Evolutionary conservation across 23 tunicate genomes (phyloP), one percentile per base, ranked within the genome.

Genomic region (Diplosoma virens): DNA sequence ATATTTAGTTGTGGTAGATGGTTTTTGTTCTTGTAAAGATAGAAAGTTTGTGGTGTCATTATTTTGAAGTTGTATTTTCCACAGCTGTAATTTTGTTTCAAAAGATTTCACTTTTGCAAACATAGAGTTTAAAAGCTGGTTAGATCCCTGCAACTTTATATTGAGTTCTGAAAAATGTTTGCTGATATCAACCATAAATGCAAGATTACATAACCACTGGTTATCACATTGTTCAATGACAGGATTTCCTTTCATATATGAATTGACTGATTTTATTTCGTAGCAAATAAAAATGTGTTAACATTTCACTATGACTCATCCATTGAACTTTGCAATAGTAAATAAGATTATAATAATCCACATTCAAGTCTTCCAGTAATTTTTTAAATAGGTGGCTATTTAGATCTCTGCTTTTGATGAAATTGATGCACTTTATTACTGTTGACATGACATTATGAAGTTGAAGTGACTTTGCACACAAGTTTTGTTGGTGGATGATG

Each of bases 331-430:
- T 77, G 53, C 88, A 75, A 55, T 61, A 55, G 71, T 72, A 82
- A 61, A 82, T 21, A 41, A 82, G 80, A 32, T 83, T 55, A 37
- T 47, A 33, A 66, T 66, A 66, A 66, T 83, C 88, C 32, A 82
- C 58, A 75, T 75, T 52, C 64, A 83, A 55, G 33, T 75, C 81
- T 83, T 83, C 66, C 33, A 66, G 68, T 5, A 83, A 34, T 75
- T 83, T 52, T 83, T 72, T 75, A 75, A 83, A 83, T 54, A 75
- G 36, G 88, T 77, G 88, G 81, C 75, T 75, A 58, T 83, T 75
- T 25, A 83, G 34, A 33, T 75, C 81, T 66, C 88, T 83, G 80
- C 75, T 82, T 82, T 83, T 83, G 81, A 83, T 76, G n/a, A 70
- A 81, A 56, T 71, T 71, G 58, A 81, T 81, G 87, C 87, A 63